These are phyloP conservation scores for Drosophila setosimentum DNA, from an alignment of 2,888 invertebrate species.

Conservation along the genomic window DNA sequence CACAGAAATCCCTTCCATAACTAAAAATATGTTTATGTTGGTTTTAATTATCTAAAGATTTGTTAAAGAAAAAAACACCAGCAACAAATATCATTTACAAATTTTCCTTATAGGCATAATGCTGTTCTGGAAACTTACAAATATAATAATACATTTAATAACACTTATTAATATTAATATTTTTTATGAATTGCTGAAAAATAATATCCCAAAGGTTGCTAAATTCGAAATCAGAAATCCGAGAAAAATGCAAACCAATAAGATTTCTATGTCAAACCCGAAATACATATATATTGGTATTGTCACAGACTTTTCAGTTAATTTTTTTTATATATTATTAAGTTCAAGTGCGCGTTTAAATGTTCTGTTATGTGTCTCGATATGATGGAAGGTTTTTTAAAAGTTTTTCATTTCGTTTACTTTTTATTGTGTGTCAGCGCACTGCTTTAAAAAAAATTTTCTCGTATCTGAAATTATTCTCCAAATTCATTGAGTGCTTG, in stretches of 20 bases:
- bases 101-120: not conserved
- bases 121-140: not conserved
- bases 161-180: not conserved
- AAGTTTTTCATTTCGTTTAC: not conserved
- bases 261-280: not conserved
- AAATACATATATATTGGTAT: conserved; percentile 3
- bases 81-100: not conserved
- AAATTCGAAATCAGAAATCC: not conserved
- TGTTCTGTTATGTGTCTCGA: not conserved
- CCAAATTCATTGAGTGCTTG: conserved; percentile 4
- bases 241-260: not conserved
- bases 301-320: not conserved
- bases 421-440: conserved; percentile 6
- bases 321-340: not conserved
- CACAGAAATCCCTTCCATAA: not conserved
- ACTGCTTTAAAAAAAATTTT: conserved; percentile 4
- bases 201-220: not conserved
- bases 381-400: not conserved
- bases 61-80: not conserved
- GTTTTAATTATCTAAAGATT: not conserved
- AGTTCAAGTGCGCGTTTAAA: conserved; percentile 4
- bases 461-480: conserved; percentile 3
- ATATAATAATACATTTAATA: not conserved
- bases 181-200: not conserved
- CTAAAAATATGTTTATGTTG: not conserved